Evolutionary conservation across 2,113 vertebrate genomes (phyloP), one percentile per base, ranked within the genome.

Genomic region (Oreocharis arfaki): DNA sequence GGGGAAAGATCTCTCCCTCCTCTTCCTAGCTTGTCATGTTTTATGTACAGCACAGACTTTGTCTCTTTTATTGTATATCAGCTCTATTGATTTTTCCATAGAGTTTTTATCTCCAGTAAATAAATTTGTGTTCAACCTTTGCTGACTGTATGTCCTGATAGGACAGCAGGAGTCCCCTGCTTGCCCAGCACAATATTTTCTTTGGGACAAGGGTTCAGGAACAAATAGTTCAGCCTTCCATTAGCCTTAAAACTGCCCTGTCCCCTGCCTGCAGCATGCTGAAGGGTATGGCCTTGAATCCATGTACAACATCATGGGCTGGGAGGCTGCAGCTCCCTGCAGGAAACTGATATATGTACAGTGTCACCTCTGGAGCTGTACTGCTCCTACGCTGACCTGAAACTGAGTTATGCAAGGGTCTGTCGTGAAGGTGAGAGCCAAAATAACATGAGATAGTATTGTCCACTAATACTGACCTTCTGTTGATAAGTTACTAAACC

Each of bases 291-390:
- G 41, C 35, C 47, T n/a, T 64, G 33, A 71, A 39, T n/a, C 5
- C 1, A 0, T 4, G 3, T 28, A 10, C 21, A 52, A 3, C 2
- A 27, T 39, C 0, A 1, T 5, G 23, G 46, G 20, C 42, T 39
- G 57, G 71, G 23, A 30, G 47, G 7, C 8, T 37, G 67, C 32
- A 77, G n/a, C 19, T 65, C 28, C 32, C 9, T 64, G 35, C 24
- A 67, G 41, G 15, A 57, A 46, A 3, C 24, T 11, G 22, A 4
- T 14, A 3, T 13, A 15, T 22, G 4, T 15, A 9, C 41, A 18
- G 3, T 10, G 10, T 46, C 10, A 12, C 27, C 65, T 47, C 46
- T 39, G 30, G 30, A n/a, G 15, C 11, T 52, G 19, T 28, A 44
- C 27, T 61, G 49, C 4, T 47, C 24, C 37, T 53, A 16, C 6